A percentile compares a stretch with the other conserved stretches of the same genome.
Evolutionary conservation across 2,113 vertebrate genomes (phyloP).

Genomic region (Dicerorhinus sumatrensis): DNA sequence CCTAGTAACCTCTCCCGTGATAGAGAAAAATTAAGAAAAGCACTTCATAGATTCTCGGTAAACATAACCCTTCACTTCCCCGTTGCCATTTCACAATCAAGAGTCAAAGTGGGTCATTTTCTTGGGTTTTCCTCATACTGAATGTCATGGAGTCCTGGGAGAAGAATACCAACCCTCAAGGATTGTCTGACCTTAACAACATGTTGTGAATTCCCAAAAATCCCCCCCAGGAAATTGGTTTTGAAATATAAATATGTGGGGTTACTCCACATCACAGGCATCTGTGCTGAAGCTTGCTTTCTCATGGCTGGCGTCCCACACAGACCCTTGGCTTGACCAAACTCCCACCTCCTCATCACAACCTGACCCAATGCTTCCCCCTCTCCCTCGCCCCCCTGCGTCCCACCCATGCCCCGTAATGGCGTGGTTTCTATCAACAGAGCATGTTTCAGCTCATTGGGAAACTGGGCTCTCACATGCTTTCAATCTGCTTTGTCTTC

Average conservation of each 20-base stretch:
- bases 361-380: neutral
- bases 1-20: neutral
- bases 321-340: neutral
- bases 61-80: neutral
- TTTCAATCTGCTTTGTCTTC: conserved; percentile 61
- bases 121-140: neutral
- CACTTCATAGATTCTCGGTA: neutral
- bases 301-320: neutral
- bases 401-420: neutral
- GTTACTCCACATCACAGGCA: neutral
- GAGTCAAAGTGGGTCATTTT: neutral
- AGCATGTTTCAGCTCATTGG: neutral
- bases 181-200: conserved; percentile 6
- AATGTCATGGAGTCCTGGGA: neutral
- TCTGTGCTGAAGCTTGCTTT: conserved; percentile 23
- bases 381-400: accelerated
- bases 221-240: neutral
- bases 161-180: neutral
- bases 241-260: conserved; percentile 58
- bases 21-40: conserved; percentile 21
- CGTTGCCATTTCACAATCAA: neutral
- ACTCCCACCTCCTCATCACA: neutral
- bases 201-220: conserved; percentile 24
- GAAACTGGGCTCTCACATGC: conserved; percentile 32
- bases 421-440: conserved; percentile 53